Evolutionary conservation across 2,797 vertebrate genomes (phyloP).

Genomic region (Melanotaenia nigrans): DNA sequence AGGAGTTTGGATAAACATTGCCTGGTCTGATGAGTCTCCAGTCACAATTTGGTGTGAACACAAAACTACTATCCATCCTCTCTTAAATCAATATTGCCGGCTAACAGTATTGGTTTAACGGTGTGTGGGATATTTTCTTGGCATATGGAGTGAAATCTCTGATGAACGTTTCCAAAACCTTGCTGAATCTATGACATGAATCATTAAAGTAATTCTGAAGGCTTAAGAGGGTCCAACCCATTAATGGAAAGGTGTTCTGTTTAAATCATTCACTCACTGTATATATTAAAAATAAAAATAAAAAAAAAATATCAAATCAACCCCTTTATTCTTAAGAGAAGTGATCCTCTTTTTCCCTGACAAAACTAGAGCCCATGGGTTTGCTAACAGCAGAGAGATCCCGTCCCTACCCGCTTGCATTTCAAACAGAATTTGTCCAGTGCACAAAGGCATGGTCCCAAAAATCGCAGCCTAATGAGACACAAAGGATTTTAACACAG

Average conservation of each 20-base stretch:
- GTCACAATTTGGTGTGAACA: no score
- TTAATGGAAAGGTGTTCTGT: neutral
- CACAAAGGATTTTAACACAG: conserved; percentile 77
- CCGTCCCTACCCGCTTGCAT: conserved; percentile 48
- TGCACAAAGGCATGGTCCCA: conserved; percentile 65
- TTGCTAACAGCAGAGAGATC: conserved; percentile 32
- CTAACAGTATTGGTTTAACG: no score
- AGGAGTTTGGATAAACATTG: no score
- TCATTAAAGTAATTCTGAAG: no score
- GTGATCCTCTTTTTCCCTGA: conserved; percentile 46
- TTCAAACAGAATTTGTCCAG: conserved; percentile 77
- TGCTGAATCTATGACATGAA: no score
- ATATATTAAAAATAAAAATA: conserved; percentile 13
- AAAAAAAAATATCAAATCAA: conserved; percentile 12
- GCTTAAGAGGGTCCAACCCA: no score
- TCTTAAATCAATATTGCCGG: no score
- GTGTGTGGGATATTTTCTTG: no score
- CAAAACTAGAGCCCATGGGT: conserved; percentile 53
- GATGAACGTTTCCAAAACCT: no score
- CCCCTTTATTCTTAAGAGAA: conserved; percentile 34
- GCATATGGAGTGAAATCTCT: no score
- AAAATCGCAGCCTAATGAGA: conserved; percentile 76
- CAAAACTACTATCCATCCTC: no score
- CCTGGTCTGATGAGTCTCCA: no score
- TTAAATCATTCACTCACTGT: neutral